Base-by-base conservation (phyloP, 2,113 vertebrate genomes). In the Brachypodius melanocephalos region DNA sequence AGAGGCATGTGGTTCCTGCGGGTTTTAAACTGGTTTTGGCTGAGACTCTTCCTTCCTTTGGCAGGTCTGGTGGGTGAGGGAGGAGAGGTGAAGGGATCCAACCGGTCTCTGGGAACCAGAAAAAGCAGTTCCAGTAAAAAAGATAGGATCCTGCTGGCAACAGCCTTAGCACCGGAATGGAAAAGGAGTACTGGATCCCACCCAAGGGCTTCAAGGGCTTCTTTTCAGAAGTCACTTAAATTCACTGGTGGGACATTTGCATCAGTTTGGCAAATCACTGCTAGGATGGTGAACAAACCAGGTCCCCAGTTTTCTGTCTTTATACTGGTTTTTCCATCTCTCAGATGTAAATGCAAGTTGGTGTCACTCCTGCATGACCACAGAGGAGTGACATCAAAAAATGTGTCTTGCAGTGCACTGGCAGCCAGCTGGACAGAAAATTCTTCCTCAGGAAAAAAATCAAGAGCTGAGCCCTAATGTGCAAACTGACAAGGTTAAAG, bases 101-200 rank as follows among this genome's bases (percentile, higher is more conserved):
- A 78, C 89, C 34, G 5, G 84, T 91, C 91, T 68, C 58, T 73
- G 71, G 31, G 58, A 97, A 97, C 93, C 85, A 75, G 96, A 95
- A 89, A 95, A 95, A 91, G 91, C 91, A 87, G 96, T 89, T 89
- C 54, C 36, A 28, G 81, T 32, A 54, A 51, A 76, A 85, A 88
- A 77, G 74, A 55, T 49, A 0, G 4, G 45, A 61, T 92, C 62
- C 86, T 84, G 55, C 71, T 82, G 54, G 38, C 45, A 92, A 19
- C 66, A 46, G 14, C 32, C n/a, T 71, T 55, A 80, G 25, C 24
- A 17, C 2, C 0, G 21, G 76, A 79, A 40, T 32, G 32, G 77
- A 59, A 85, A 74, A 63, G 42, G 59, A 79, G 45, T 12, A 2
- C 32, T 10, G 46, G 73, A 67, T 36, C n/a, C 76, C 45, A 16